Percentiles rank a stretch among this genome's conserved stretches.
These are phyloP conservation scores for Meda fulgida DNA, from an alignment of 2,797 vertebrate genomes.

Conservation along the genomic window DNA sequence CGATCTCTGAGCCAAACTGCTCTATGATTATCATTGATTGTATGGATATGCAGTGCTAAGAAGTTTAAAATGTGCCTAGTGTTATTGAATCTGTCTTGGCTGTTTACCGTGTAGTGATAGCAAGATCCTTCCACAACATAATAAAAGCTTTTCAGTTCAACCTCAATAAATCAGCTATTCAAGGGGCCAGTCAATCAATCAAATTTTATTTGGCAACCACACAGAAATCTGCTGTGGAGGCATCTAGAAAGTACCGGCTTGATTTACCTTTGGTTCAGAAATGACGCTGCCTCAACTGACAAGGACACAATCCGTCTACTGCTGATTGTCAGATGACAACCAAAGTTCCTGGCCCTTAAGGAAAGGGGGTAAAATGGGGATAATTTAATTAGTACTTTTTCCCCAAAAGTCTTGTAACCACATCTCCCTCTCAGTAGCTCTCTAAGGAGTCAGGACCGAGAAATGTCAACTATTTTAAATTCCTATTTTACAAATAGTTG, in stretches of 20 bases:
- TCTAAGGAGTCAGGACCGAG: neutral
- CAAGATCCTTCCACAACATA: conserved; percentile 41
- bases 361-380: neutral
- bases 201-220: conserved; percentile 67
- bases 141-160: conserved; percentile 29
- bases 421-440: neutral
- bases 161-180: conserved; percentile 68
- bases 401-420: neutral
- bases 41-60: conserved; percentile 39
- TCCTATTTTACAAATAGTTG: neutral
- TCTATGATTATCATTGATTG: conserved; percentile 50
- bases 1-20: conserved; percentile 22
- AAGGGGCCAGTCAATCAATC: conserved; percentile 63
- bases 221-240: conserved; percentile 61
- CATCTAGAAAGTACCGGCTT: conserved; percentile 71
- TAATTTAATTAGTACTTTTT: neutral
- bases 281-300: conserved; percentile 62
- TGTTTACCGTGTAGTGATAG: conserved; percentile 19
- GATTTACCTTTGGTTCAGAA: conserved; percentile 65
- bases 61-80: conserved; percentile 32
- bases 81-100: conserved; percentile 47
- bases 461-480: conserved; percentile 6
- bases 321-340: conserved; percentile 78
- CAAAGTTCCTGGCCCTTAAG: conserved; percentile 49
- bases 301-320: conserved; percentile 73